Percentiles rank a stretch among this genome's conserved stretches.
phyloP scores from a whole-genome alignment of 2,888 invertebrate species.

The Subacronicta megacephala region DNA sequence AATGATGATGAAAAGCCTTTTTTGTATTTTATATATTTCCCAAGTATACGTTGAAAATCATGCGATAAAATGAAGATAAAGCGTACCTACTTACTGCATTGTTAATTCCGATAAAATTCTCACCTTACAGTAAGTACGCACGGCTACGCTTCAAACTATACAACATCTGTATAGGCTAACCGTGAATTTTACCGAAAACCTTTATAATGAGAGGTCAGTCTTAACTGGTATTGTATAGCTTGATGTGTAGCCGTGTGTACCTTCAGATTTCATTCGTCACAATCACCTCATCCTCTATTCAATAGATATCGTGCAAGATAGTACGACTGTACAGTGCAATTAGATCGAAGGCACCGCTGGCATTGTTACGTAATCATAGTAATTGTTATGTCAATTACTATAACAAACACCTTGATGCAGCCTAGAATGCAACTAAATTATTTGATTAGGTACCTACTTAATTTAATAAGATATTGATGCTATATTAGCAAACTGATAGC shows the following conservation, averaged over 20 bases:
- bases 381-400: background rate
- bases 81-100: background rate
- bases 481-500: too few relatives aligned
- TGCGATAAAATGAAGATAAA: background rate
- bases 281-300: background rate
- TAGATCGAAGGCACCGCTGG: background rate
- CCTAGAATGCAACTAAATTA: constrained; percentile 3
- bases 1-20: too few relatives aligned
- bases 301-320: background rate
- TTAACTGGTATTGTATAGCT: too few relatives aligned
- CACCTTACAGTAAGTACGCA: too few relatives aligned
- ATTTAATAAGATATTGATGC: too few relatives aligned
- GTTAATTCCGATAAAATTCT: background rate
- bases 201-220: too few relatives aligned
- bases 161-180: too few relatives aligned
- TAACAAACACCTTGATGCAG: constrained; percentile 4
- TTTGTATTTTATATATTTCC: too few relatives aligned
- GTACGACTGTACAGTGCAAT: background rate
- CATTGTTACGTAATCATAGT: constrained; percentile 2
- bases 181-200: too few relatives aligned
- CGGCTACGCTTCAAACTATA: too few relatives aligned
- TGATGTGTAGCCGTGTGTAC: background rate
- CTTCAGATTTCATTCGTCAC: background rate
- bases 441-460: too few relatives aligned
- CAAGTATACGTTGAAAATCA: background rate